Evolutionary conservation across 2,113 vertebrate species (phyloP).

Genomic region (Nycticebus coucang): DNA sequence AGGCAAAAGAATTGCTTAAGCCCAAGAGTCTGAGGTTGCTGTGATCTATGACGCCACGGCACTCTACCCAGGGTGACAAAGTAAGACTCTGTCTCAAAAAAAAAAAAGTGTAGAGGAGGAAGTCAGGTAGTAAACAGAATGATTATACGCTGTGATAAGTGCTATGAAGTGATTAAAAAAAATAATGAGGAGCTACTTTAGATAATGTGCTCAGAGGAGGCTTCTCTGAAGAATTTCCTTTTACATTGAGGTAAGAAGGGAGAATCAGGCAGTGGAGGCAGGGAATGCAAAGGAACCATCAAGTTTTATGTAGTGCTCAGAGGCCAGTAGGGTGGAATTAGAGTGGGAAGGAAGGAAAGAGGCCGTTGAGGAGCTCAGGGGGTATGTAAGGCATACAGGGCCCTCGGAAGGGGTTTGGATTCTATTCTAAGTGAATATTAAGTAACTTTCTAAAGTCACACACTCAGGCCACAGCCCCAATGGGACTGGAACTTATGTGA

Average conservation of each 20-base stretch:
- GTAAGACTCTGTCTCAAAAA: no score
- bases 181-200: background rate
- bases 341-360: background rate
- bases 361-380: background rate
- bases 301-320: background rate
- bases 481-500: background rate
- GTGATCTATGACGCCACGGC: no score
- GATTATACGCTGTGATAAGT: background rate
- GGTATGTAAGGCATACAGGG: background rate
- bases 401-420: background rate
- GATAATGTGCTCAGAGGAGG: background rate
- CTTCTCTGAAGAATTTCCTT: background rate
- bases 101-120: background rate
- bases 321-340: background rate
- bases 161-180: background rate
- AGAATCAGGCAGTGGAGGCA: background rate
- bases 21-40: no score
- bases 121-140: background rate
- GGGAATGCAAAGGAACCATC: background rate
- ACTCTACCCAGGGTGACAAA: no score
- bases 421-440: background rate
- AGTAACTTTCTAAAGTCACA: background rate
- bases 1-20: no score
- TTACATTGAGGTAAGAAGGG: background rate
- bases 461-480: no score